phyloP scores from a whole-genome alignment of 2,888 invertebrate genomes.

The Cantharis rufa region DNA sequence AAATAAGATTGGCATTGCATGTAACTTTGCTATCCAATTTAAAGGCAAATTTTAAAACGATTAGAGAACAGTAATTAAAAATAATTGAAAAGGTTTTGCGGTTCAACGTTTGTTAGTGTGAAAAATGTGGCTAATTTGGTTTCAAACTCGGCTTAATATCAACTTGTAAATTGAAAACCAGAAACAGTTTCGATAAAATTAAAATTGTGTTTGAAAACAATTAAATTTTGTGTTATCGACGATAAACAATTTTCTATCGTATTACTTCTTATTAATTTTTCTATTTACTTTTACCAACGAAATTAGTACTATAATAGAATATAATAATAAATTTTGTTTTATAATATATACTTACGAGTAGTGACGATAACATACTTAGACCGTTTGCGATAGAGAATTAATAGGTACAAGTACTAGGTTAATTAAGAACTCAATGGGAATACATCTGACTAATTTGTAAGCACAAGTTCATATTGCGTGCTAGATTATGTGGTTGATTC shows the following conservation, averaged over 20 bases:
- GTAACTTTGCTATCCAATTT: constrained; percentile 11
- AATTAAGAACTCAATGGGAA: constrained; percentile 1
- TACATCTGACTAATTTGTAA: constrained; percentile 4
- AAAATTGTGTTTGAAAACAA: background rate
- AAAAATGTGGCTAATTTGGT: background rate
- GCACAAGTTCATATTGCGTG: background rate
- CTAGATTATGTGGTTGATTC: background rate
- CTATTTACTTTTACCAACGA: background rate
- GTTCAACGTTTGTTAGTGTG: constrained; percentile 9
- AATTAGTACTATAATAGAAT: background rate
- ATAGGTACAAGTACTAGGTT: background rate
- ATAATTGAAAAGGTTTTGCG: constrained; percentile 5
- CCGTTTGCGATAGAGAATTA: background rate
- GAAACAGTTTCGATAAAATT: background rate
- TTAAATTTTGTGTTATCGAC: background rate
- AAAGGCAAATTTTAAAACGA: constrained; percentile 9
- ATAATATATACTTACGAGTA: background rate
- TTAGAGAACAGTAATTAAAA: constrained; percentile 6
- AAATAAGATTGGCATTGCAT: background rate
- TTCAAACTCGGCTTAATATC: background rate
- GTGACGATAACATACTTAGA: background rate
- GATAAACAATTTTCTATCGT: background rate
- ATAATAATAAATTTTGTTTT: background rate
- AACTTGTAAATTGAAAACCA: background rate
- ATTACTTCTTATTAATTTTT: background rate